Base-by-base conservation (phyloP, 1,140 invertebrate species). In the Hylyphantes graminicola region DNA sequence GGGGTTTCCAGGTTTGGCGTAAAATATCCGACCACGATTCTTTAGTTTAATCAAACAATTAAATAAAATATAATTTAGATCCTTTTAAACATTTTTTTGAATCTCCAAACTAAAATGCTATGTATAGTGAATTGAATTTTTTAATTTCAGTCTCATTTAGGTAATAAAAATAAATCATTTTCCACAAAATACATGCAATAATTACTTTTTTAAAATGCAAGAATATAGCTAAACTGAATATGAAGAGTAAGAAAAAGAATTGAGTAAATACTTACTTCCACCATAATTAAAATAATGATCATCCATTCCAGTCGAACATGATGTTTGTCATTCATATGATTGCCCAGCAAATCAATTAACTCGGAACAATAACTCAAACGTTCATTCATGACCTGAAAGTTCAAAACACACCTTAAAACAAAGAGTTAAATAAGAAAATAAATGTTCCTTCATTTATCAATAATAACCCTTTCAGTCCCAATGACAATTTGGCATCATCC, bases 261-360 rank as follows among this genome's bases (percentile, higher is more conserved):
- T 35, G 35, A 2, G 35, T 35, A 35, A 35, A 35, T 11, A 80
- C 90, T 93, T 55, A 98, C 96, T 91, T 99, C 97, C 0, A 97
- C 94, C 92, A 97, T 93, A 89, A 99, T 99, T 19, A 99, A 92
- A 67, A 94, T 91, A 79, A 99, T 99, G 76, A 99, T 97, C 95
- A 98, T 98, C 95, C 95, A 96, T 90, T 99, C 97, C 0, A 99
- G 91, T 7, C 89, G 91, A 3, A 95, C 93, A 89, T 97, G 96
- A 90, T 98, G 96, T 12, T 93, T 92, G 90, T 98, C 96, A 85
- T 94, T 96, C 12, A 98, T 91, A 91, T 98, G 95, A 51, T 93
- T 92, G 0, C 94, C 95, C 0, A 98, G 89, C 35, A 99, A 90
- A 89, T 97, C 94, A 7, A 97, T 93, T 7, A 98, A 90, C 88